Base-by-base conservation (phyloP, 2,888 invertebrate genomes). In the Lasioglossum marginatum region DNA sequence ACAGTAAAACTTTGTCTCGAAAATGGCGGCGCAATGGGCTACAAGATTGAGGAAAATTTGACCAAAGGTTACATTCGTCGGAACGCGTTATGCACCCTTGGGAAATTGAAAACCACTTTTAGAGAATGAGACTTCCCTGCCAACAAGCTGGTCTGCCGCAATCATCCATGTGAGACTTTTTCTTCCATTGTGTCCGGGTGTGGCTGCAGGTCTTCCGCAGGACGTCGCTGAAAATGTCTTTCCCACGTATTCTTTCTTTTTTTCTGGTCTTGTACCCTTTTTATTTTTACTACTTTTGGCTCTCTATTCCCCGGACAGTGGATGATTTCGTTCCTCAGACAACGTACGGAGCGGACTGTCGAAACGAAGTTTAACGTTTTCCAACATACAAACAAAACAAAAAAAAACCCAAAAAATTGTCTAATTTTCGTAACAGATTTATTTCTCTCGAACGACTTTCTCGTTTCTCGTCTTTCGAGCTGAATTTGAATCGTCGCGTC, bases 61-160 rank as follows among this genome's bases (percentile, higher is more conserved):
- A 81, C 72, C 77, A 78, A 76, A 82, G 80, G 82, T 81, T 79
- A 79, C n/a, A 70, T 40, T 68, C 71, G 84, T 82, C 81, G 82
- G 79, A 60, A 83, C 91, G 85, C 91, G 89, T 90, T 92, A 94
- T 95, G 94, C 94, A 94, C 94, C 93, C 94, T 94, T 93, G 93
- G 93, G 94, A 93, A 93, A 94, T 94, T 95, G 94, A 93, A 94
- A 94, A 93, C 93, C 94, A 94, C 93, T 94, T 94, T 93, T 94
- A 95, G 93, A 95, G 94, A 95, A 95, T 94, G 94, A 95, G 93
- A 95, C 95, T 95, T 95, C 94, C 95, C 95, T 95, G 95, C 95
- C 94, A 95, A 95, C 95, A 95, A 95, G 95, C 95, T 95, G 95
- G 94, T 94, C 94, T 95, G 94, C 94, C 93, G 93, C 94, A 94